Base-by-base conservation (phyloP, 2,797 vertebrate species). In the Cossypha dichroa region DNA sequence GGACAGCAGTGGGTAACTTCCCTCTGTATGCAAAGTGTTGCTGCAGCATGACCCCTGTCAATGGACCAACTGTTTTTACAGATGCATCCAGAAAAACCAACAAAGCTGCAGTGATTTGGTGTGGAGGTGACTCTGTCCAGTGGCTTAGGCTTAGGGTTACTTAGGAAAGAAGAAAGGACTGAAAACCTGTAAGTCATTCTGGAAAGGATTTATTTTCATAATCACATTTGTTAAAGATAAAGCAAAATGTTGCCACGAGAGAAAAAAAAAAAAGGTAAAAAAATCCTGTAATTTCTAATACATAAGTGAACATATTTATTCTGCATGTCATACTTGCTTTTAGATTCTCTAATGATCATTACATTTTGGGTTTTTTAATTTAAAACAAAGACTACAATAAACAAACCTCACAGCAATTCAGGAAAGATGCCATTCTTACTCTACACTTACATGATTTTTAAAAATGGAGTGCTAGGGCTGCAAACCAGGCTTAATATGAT, bases 151-250 rank as follows among this genome's bases (percentile, higher is more conserved):
- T 51, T 51, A 51, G 29, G 31, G 31, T 78, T 90, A 48, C 16
- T 83, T 29, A 85, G 31, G 43, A 86, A 89, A 85, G 67, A 33
- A 74, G 36, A 68, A 70, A 90, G 25, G 18, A 83, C 15, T 17
- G 19, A 38, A 18, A 83, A 58, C 11, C 10, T 45, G 36, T 43
- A 60, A 75, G 13, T 77, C 9, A 19, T 84, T 90, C 73, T 91
- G 85, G 38, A 74, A 86, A 60, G 45, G 28, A 66, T 19, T 83
- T 88, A 59, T 88, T 81, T 84, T n/a, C 7, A 17, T 91, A 84
- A 75, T 86, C 51, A 68, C 56, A 48, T 13, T 79, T 64, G 11
- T 76, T 38, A 73, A 55, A 26, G 17, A 60, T 48, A 74, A 38
- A 78, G 17, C 12, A 67, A 70, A 85, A 72, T 31, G 1, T 58